Evolutionary conservation across 2,113 vertebrate species (phyloP).

Genomic region (Diphyllodes magnificus): DNA sequence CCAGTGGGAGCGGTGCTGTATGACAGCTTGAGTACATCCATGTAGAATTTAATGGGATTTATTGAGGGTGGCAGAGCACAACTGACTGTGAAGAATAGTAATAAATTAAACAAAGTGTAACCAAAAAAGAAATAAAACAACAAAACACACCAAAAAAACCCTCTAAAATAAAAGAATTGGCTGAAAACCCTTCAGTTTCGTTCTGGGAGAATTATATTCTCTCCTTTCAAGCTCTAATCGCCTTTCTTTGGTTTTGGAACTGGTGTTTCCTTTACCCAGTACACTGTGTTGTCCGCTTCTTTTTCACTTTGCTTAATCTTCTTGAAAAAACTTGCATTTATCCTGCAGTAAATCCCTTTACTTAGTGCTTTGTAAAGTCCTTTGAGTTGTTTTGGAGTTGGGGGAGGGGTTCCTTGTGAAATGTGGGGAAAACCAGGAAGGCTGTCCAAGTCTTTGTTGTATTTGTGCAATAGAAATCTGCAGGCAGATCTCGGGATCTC

Average conservation of each 20-base stretch:
- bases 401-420: neutral
- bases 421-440: neutral
- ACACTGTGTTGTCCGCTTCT: neutral
- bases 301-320: conserved; percentile 26
- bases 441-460: neutral
- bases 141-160: neutral
- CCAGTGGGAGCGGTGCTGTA: neutral
- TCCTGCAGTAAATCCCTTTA: conserved; percentile 10
- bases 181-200: neutral
- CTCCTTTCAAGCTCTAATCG: neutral
- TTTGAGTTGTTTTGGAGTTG: neutral
- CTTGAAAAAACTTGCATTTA: conserved; percentile 33
- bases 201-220: neutral
- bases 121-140: too few species aligned
- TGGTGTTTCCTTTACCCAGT: neutral
- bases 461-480: neutral
- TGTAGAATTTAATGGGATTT: neutral
- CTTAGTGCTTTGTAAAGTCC: conserved; percentile 1
- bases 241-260: neutral
- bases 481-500: neutral
- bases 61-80: neutral
- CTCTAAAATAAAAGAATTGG: neutral
- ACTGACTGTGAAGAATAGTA: neutral
- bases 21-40: neutral
- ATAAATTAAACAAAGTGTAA: neutral